Conservation (phyloP, 53 echinoderm and acorn worm species). For the Crossaster papposus region DNA sequence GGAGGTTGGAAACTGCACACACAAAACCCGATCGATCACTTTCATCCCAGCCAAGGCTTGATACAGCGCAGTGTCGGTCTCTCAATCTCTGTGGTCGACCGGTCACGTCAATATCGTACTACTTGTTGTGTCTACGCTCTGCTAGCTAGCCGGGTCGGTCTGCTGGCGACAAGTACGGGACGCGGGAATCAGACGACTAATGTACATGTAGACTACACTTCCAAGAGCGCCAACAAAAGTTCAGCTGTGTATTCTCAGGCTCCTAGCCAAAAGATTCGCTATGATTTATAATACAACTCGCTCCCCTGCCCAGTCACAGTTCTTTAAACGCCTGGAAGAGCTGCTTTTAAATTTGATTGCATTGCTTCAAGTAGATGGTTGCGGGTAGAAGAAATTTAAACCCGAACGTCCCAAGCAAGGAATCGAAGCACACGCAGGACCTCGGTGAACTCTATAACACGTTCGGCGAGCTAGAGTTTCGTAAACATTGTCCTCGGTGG, state of each 20-base stretch:
- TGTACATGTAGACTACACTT: not conserved
- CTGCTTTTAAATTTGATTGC: slow-evolving; percentile 7
- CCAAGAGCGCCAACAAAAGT: not conserved
- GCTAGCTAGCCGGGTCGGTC: not conserved
- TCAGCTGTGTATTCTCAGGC: not conserved
- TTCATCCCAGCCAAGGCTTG: not conserved
- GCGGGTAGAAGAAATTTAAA: not conserved
- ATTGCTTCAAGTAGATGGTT: not conserved
- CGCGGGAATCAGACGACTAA: not conserved
- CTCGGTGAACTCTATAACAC: slow-evolving; percentile 31
- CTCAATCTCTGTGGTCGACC: not conserved
- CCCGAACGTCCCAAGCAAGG: slow-evolving; percentile 34
- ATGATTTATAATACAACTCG: not conserved
- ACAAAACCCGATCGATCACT: slow-evolving; percentile 8
- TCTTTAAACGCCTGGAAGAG: not conserved
- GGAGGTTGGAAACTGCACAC: not conserved
- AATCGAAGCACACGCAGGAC: not conserved
- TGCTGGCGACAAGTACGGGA: not conserved
- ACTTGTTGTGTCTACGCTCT: slow-evolving; percentile 33
- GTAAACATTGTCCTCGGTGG: slow-evolving; percentile 38
- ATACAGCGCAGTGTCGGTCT: not conserved
- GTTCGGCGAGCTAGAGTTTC: slow-evolving; percentile 35
- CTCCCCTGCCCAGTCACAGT: not conserved
- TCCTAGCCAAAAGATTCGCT: not conserved
- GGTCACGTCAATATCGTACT: not conserved